Percentiles rank a stretch among this genome's conserved stretches.
Evolutionary conservation across 2,113 vertebrate species (phyloP).

Genomic region (Lipophrys pholis): DNA sequence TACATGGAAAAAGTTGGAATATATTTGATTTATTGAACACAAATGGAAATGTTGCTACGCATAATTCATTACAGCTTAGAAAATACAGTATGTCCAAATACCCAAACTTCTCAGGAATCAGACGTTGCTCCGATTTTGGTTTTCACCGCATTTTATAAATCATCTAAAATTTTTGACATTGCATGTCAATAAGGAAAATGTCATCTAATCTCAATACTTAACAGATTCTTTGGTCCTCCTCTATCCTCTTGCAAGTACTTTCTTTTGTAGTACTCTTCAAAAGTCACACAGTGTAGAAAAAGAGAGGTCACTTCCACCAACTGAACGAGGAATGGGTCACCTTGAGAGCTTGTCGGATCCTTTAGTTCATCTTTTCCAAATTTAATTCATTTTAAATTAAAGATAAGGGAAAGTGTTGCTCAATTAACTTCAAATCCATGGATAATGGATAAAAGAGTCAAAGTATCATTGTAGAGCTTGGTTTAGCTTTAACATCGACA

Average conservation of each 20-base stretch:
- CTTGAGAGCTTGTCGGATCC: conserved; percentile 60
- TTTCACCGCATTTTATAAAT: no score
- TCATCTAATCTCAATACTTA: not conserved
- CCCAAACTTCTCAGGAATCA: no score
- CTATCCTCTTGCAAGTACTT: not conserved
- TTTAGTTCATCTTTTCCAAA: conserved; percentile 56
- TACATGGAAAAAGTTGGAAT: no score
- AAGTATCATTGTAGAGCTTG: conserved; percentile 28
- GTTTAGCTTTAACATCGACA: conserved; percentile 24
- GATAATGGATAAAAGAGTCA: conserved; percentile 53
- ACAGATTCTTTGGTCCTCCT: not conserved
- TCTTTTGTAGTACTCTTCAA: conserved; percentile 26
- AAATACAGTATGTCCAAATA: no score
- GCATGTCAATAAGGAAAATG: conserved; percentile 1
- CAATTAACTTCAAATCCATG: conserved; percentile 52
- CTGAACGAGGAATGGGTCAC: conserved; percentile 40
- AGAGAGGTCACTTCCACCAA: conserved; percentile 14
- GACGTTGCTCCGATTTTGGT: no score
- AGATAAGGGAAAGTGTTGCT: conserved; percentile 55
- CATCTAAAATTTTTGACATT: no score
- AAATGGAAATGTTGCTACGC: no score
- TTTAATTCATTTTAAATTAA: conserved; percentile 63
- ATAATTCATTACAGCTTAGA: no score
- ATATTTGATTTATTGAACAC: no score
- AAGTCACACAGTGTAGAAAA: conserved; percentile 28